Conservation (phyloP, 2,113 vertebrate species). For the Anarrhichthys ocellatus region DNA sequence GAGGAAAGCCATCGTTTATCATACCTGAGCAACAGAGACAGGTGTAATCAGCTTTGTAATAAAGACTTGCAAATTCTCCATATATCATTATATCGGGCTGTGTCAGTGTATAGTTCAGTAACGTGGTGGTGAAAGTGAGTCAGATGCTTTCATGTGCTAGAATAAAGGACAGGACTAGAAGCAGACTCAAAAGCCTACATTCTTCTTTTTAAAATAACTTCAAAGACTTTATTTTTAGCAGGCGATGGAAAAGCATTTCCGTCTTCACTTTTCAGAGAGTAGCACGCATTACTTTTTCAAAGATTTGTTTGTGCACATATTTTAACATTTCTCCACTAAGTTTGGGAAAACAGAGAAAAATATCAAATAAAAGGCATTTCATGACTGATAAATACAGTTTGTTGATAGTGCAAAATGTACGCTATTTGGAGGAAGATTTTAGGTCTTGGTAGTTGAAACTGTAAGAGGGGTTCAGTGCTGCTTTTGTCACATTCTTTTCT, state of each 20-base stretch:
- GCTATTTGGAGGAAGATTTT: neutral
- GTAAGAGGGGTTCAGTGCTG: neutral
- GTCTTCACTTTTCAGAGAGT: conserved; percentile 2
- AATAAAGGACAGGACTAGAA: conserved; percentile 32
- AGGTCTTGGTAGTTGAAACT: neutral
- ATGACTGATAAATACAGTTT: neutral
- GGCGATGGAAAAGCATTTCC: conserved; percentile 7
- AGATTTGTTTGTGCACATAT: neutral
- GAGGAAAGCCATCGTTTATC: conserved; percentile 32
- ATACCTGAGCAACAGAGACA: conserved; percentile 13
- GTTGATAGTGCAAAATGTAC: neutral
- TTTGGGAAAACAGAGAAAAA: conserved; percentile 14
- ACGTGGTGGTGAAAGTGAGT: conserved; percentile 49
- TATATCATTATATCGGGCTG: conserved; percentile 59
- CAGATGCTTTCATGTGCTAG: conserved; percentile 38
- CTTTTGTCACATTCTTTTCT: neutral
- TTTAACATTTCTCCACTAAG: conserved; percentile 9
- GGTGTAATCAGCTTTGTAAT: conserved; percentile 53
- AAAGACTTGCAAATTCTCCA: conserved; percentile 56
- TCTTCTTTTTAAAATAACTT: conserved; percentile 40
- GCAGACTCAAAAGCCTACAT: conserved; percentile 22
- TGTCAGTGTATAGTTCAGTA: conserved; percentile 55
- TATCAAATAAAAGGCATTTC: neutral
- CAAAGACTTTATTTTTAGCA: conserved; percentile 26
- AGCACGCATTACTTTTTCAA: neutral